phyloP scores from a whole-genome alignment of 1,140 invertebrate species.

The Arctopsyche grandis region DNA sequence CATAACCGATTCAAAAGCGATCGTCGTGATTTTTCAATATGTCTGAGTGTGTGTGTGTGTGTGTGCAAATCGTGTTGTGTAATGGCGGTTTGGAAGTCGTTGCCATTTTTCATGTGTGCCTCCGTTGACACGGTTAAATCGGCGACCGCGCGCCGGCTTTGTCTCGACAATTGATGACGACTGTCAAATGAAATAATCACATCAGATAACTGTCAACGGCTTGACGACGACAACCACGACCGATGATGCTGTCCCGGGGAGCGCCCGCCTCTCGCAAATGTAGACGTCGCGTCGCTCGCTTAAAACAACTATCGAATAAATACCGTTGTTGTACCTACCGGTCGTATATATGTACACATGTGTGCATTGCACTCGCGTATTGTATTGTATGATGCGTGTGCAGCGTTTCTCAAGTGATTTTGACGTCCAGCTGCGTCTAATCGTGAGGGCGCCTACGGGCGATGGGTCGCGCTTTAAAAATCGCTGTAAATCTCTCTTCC shows the following conservation, averaged over 20 bases:
- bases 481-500: too few relatives aligned
- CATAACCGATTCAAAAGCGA: too few relatives aligned
- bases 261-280: slow-evolving; percentile 23
- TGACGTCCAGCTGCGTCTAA: too few relatives aligned
- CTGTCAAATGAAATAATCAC: slow-evolving; percentile 37
- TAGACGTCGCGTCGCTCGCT: background rate
- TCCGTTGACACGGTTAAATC: background rate
- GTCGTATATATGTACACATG: too few relatives aligned
- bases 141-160: background rate
- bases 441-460: too few relatives aligned
- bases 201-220: slow-evolving; percentile 31
- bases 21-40: too few relatives aligned
- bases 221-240: slow-evolving; percentile 4
- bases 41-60: background rate
- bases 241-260: background rate
- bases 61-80: background rate
- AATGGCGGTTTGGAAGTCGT: background rate
- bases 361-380: too few relatives aligned
- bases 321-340: background rate
- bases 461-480: too few relatives aligned
- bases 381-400: too few relatives aligned
- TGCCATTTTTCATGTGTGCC: slow-evolving; percentile 27
- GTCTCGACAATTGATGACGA: slow-evolving; percentile 36
- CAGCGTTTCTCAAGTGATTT: too few relatives aligned
- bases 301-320: slow-evolving; percentile 3